A percentile compares a stretch with the other conserved stretches of the same genome.
phyloP scores from a whole-genome alignment of 2,113 vertebrate genomes.

The Lethenteron camtschaticum region DNA sequence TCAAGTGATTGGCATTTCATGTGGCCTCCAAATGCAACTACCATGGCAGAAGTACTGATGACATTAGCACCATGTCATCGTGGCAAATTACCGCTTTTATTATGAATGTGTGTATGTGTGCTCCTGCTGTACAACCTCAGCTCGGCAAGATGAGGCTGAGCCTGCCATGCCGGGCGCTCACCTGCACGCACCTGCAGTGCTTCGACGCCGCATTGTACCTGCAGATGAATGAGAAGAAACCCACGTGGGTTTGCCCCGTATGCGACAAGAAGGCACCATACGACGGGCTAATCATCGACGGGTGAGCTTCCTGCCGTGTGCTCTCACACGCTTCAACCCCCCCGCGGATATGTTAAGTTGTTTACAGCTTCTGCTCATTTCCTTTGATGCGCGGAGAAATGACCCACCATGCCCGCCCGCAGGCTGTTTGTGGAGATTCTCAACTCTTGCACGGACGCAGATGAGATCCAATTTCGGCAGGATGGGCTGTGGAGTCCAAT shows the following conservation, averaged over 20 bases:
- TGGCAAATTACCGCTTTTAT: no score
- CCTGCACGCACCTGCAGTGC: constrained; percentile 88
- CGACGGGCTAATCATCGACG: constrained; percentile 60
- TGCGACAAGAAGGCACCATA: constrained; percentile 93
- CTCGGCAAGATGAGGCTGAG: constrained; percentile 90
- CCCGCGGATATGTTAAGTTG: no score
- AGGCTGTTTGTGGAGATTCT: constrained; percentile 39
- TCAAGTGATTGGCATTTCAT: no score
- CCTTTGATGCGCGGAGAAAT: no score
- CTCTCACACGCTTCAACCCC: background rate
- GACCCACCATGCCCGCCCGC: background rate
- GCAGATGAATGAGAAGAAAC: constrained; percentile 89
- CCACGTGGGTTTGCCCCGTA: constrained; percentile 92
- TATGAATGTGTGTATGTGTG: no score
- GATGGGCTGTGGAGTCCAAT: constrained; percentile 38
- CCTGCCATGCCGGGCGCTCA: constrained; percentile 73
- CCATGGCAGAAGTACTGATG: no score
- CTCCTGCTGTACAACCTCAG: constrained; percentile 18
- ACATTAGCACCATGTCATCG: no score
- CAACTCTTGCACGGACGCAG: constrained; percentile 30
- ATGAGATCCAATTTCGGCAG: constrained; percentile 39
- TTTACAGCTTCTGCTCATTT: no score
- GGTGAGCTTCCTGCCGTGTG: background rate
- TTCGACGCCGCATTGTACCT: constrained; percentile 92
- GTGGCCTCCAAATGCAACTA: no score